phyloP scores from a whole-genome alignment of 2,797 vertebrate species.

The Phrynocephalus forsythii region DNA sequence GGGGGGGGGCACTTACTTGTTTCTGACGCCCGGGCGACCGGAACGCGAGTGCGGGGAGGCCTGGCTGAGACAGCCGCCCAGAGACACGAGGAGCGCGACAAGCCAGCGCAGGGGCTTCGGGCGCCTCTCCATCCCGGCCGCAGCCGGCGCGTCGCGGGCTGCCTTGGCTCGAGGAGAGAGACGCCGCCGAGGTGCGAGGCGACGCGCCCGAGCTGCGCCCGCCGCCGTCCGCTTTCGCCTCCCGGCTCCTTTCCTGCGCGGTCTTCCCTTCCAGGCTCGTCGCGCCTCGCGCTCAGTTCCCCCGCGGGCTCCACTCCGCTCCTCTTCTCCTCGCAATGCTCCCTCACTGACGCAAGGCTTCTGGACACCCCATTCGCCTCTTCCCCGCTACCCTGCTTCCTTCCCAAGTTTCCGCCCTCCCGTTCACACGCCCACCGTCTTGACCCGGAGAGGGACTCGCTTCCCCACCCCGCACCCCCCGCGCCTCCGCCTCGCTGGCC shows the following conservation, averaged over 20 bases:
- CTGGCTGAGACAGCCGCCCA: constrained; percentile 69
- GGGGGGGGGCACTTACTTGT: constrained; percentile 75
- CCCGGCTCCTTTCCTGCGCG: neutral
- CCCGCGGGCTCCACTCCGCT: too few relatives aligned
- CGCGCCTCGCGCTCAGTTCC: too few relatives aligned
- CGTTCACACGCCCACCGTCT: constrained; percentile 11
- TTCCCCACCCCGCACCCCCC: neutral
- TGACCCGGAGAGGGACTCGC: neutral
- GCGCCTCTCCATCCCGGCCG: constrained; percentile 20
- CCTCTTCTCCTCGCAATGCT: constrained; percentile 17
- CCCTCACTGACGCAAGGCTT: constrained; percentile 60
- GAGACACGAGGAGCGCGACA: constrained; percentile 66
- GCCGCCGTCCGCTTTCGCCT: neutral
- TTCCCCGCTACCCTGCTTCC: neutral
- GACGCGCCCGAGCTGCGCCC: neutral
- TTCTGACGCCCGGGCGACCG: constrained; percentile 73
- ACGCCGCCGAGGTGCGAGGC: constrained; percentile 2
- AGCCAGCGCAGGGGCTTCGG: constrained; percentile 58
- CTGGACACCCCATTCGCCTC: constrained; percentile 18
- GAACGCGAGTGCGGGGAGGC: constrained; percentile 69
- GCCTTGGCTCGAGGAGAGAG: neutral
- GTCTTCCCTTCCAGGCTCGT: neutral
- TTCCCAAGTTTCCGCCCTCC: constrained; percentile 31
- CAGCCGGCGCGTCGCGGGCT: neutral
- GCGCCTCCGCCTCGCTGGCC: neutral